Evolutionary conservation across 1,140 invertebrate genomes (phyloP).

Genomic region (Leptinotarsa undecemlineata): DNA sequence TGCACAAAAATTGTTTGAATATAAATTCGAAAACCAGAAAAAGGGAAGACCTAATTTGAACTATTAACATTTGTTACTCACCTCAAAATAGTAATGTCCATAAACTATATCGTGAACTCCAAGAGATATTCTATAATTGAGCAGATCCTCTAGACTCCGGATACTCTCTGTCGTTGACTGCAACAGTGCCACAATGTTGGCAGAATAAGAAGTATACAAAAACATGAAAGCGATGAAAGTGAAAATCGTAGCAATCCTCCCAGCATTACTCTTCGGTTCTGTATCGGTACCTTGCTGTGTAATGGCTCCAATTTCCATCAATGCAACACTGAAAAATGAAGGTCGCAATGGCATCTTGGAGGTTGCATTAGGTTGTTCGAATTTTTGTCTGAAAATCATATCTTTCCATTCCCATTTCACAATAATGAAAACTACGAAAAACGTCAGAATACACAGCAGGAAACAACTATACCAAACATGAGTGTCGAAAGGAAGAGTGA

Average conservation of each 20-base stretch:
- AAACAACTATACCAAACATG: slow-evolving; percentile 43
- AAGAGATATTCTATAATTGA: slow-evolving; percentile 61
- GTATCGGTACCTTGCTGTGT: slow-evolving; percentile 62
- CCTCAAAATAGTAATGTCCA: slow-evolving; percentile 63
- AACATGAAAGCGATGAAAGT: slow-evolving; percentile 48
- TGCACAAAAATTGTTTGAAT: not conserved
- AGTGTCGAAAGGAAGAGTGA: slow-evolving; percentile 62
- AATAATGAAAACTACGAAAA: slow-evolving; percentile 38
- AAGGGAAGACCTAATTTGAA: not conserved
- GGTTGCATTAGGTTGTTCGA: not conserved
- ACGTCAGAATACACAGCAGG: slow-evolving; percentile 16
- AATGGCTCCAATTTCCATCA: slow-evolving; percentile 60
- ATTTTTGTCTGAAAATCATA: slow-evolving; percentile 22
- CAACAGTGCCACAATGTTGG: slow-evolving; percentile 56
- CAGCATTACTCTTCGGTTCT: slow-evolving; percentile 57
- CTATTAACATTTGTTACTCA: slow-evolving; percentile 11
- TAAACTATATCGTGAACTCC: slow-evolving; percentile 62
- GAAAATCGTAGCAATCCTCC: slow-evolving; percentile 47
- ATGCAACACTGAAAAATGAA: slow-evolving; percentile 52
- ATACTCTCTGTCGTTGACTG: slow-evolving; percentile 58
- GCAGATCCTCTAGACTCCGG: slow-evolving; percentile 53
- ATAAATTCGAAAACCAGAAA: not conserved
- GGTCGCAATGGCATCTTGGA: slow-evolving; percentile 19
- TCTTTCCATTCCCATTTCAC: slow-evolving; percentile 44
- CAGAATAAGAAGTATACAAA: slow-evolving; percentile 53